phyloP scores from a whole-genome alignment of 2,113 vertebrate genomes.

The Oxygymnocypris stewartii region DNA sequence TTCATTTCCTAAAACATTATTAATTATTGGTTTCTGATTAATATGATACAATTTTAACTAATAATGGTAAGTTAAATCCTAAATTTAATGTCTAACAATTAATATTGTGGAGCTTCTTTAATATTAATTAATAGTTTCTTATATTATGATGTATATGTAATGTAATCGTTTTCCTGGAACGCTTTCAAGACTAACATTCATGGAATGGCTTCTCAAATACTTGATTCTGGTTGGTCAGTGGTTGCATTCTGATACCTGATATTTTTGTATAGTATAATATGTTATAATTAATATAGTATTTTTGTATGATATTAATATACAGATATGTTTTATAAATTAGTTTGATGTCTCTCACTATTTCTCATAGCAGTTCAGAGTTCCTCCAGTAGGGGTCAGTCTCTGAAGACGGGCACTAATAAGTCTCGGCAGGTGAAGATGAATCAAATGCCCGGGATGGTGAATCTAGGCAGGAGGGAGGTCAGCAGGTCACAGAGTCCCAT shows the following conservation, averaged over 20 bases:
- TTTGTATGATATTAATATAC: background rate
- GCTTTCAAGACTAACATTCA: background rate
- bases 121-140: background rate
- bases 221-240: too few species aligned
- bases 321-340: background rate
- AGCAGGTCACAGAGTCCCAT: constrained; percentile 69
- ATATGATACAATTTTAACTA: background rate
- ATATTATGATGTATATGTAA: background rate
- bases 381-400: constrained; percentile 64
- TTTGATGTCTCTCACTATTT: background rate
- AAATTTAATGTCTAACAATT: too few species aligned
- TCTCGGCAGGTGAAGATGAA: constrained; percentile 78
- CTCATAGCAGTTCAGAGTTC: constrained; percentile 56
- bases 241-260: background rate
- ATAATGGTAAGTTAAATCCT: too few species aligned
- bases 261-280: background rate
- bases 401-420: constrained; percentile 60
- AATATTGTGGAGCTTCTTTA: too few species aligned
- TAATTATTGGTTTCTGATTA: background rate
- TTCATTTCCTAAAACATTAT: background rate
- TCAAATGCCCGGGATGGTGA: constrained; percentile 75
- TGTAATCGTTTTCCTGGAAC: background rate
- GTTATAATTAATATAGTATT: background rate
- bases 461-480: constrained; percentile 72
- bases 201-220: background rate